Conservation (phyloP, 2,888 invertebrate genomes). For the Calliphora vomitoria region DNA sequence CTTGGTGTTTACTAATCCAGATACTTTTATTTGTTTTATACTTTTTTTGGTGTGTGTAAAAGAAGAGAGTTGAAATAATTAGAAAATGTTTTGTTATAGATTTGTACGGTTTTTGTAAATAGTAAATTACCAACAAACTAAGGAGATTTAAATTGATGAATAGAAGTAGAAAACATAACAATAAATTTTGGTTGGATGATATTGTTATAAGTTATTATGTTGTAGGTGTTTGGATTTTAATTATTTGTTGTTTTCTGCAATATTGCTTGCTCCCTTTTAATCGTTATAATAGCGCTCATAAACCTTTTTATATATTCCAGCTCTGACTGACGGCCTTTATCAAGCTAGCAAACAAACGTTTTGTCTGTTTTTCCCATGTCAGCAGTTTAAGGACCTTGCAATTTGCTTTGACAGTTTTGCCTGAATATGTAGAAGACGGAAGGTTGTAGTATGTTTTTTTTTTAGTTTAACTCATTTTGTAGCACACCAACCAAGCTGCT, state of each 20-base stretch:
- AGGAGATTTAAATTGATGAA: slow-evolving; percentile 63
- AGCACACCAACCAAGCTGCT: slow-evolving; percentile 42
- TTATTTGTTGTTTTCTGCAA: slow-evolving; percentile 38
- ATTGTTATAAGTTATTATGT: slow-evolving; percentile 58
- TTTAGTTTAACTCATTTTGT: slow-evolving; percentile 14
- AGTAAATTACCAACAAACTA: slow-evolving; percentile 72
- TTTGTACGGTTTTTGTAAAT: slow-evolving; percentile 61
- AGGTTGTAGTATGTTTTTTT: slow-evolving; percentile 39
- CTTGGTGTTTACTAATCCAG: slow-evolving; percentile 47
- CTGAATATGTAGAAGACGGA: slow-evolving; percentile 48
- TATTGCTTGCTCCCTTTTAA: slow-evolving; percentile 28
- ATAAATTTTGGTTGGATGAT: slow-evolving; percentile 54
- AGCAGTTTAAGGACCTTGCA: slow-evolving; percentile 57
- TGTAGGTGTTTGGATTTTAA: slow-evolving; percentile 43
- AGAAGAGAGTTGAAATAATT: slow-evolving; percentile 62
- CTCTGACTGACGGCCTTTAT: slow-evolving; percentile 4
- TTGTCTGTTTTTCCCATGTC: slow-evolving; percentile 43
- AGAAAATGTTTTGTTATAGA: slow-evolving; percentile 65
- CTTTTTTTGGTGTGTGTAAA: slow-evolving; percentile 43
- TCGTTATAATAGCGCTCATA: neutral
- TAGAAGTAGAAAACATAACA: slow-evolving; percentile 62
- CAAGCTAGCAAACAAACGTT: neutral
- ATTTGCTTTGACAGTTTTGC: slow-evolving; percentile 25
- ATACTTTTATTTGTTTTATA: neutral
- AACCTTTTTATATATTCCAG: slow-evolving; percentile 33